Evolutionary conservation across 1,140 invertebrate species (phyloP), one percentile per base, ranked within the genome.

Genomic region (Pissodes strobi): DNA sequence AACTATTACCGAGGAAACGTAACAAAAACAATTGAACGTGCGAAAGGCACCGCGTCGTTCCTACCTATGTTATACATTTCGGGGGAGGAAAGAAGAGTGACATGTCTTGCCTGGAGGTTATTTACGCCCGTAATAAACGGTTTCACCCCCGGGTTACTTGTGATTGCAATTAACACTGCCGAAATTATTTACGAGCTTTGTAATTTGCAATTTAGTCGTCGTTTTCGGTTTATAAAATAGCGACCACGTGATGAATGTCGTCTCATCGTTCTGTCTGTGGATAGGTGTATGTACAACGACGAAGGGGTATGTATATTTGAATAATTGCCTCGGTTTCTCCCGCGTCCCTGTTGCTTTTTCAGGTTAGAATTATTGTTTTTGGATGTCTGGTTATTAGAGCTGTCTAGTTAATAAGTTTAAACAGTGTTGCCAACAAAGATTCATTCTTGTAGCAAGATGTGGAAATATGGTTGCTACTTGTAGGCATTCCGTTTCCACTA

Each of bases 171-270:
- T 65, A 65, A 65, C 63, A 65, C 45, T 43, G 55, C 45, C 48
- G 63, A 65, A 65, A 65, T 65, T 65, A 65, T 65, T 65, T 65
- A 65, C 63, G 63, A 52, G 63, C 63, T 65, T 58, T 65, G 63
- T 65, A 65, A 65, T 65, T 65, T 65, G 63, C 63, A 65, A 65
- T 65, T 65, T 65, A 58, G 43, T 37, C 63, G 45, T 65, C 63
- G 63, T 65, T 65, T 65, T 65, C 46, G 63, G 63, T 65, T 65
- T 58, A 58, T 51, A 58, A 65, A 46, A 41, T 21, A 30, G 30
- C 59, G 27, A 38, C 30, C 45, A 25, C 13, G 49, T 65, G 63
- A 65, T 65, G 63, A 65, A 65, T 65, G 63, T 49, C 55, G n/a
- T n/a, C n/a, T n/a, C n/a, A n/a, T n/a, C n/a, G n/a, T n/a, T 59